These are phyloP conservation scores for Pelodytes ibericus DNA, from an alignment of 2,797 vertebrate genomes.

Conservation along the genomic window DNA sequence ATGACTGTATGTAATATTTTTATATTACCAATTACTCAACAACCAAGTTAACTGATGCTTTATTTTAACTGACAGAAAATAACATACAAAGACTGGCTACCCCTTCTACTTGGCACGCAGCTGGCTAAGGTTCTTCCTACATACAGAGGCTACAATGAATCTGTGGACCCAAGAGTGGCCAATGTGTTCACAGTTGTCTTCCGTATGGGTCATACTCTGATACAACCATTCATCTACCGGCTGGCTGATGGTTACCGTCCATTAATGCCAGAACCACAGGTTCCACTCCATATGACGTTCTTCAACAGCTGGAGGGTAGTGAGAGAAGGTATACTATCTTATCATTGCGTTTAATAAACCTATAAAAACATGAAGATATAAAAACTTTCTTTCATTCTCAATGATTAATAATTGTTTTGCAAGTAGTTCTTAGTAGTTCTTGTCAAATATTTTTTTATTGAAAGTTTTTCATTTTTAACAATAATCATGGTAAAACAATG, in stretches of 20 bases:
- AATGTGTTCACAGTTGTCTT: conserved; percentile 87
- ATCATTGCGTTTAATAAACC: not conserved
- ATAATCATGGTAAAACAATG: no score
- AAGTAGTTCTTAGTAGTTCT: no score
- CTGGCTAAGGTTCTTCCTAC: conserved; percentile 64
- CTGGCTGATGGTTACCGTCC: conserved; percentile 71
- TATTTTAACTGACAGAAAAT: conserved; percentile 72
- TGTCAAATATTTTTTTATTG: no score
- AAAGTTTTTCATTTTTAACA: no score
- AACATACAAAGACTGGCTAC: conserved; percentile 85
- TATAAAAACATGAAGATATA: no score
- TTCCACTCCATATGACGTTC: conserved; percentile 75
- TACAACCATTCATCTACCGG: conserved; percentile 76
- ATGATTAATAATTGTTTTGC: no score
- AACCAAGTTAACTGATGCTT: not conserved
- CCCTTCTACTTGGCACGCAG: conserved; percentile 75
- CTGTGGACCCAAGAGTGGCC: conserved; percentile 79
- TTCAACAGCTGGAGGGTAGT: conserved; percentile 82
- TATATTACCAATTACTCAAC: not conserved
- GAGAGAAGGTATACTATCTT: conserved; percentile 74
- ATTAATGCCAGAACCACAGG: conserved; percentile 60
- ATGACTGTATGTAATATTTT: not conserved
- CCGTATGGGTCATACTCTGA: conserved; percentile 81
- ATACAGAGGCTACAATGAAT: conserved; percentile 75
- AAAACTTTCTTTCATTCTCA: no score